Evolutionary conservation across 2,888 invertebrate genomes (phyloP), one percentile per base, ranked within the genome.

Genomic region (Diabrotica balteata): DNA sequence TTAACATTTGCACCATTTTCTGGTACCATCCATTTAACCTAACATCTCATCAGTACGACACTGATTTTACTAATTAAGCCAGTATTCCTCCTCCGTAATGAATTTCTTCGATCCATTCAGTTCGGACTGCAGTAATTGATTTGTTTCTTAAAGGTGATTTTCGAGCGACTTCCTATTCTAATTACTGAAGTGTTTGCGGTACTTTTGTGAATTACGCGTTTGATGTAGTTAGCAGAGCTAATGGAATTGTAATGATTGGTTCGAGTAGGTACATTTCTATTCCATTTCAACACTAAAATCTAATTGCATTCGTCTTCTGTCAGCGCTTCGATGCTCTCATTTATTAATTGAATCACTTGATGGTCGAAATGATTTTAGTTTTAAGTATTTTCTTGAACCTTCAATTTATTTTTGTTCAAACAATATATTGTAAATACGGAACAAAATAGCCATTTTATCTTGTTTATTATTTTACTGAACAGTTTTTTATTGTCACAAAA

Each of bases 221-320:
- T 79, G 79, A 80, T 79, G 79, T 78, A 81, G 81, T 81, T 81
- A 82, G 80, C 75, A 71, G 73, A 78, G 80, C 79, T 82, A 81
- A 82, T 82, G 77, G 79, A 81, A 80, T 78, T 79, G 79, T 79
- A 80, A 80, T 79, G 76, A 77, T 74, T 71, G 75, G 72, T 71
- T 70, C 72, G 75, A 72, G 69, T 66, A 68, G 70, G 72, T 71
- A 75, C 72, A 67, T 73, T 75, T 74, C 74, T 72, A 75, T 76
- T 43, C 46, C n/a, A 51, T 17, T 69, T 53, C 57, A 65, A 61
- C 68, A 66, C 70, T 69, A 64, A 64, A 74, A 68, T 45, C 71
- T 72, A 76, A 74, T 73, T 73, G 71, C 67, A 59, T 64, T 69
- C 67, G 66, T 44, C 73, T 66, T 64, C 67, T 73, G 6, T 11